Conservation (phyloP, 2,797 vertebrate species). For the Bradypodion ventrale region DNA sequence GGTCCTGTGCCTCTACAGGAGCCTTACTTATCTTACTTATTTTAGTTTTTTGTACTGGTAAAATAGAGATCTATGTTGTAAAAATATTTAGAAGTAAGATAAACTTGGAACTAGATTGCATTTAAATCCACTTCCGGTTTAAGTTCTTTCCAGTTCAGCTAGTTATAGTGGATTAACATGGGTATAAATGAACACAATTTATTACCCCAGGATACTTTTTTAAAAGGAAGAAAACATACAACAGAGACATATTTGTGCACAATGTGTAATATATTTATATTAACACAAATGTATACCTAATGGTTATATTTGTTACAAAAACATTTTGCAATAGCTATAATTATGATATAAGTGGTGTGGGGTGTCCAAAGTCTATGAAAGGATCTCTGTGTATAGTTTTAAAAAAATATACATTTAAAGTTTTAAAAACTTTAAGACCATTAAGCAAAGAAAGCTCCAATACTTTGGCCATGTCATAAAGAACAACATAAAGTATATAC, state of each 20-base stretch:
- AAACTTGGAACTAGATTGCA: background rate
- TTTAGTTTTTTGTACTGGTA: background rate
- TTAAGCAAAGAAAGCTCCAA: too few species aligned
- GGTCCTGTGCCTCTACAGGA: too few species aligned
- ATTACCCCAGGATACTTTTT: background rate
- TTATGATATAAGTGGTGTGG: background rate
- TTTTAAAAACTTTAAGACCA: too few species aligned
- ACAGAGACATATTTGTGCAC: conserved; percentile 7
- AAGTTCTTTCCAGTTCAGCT: background rate
- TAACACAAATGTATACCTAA: background rate
- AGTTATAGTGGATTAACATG: background rate
- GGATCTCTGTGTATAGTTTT: background rate
- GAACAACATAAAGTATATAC: too few species aligned
- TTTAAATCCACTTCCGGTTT: background rate
- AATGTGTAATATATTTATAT: background rate
- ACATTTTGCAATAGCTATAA: background rate
- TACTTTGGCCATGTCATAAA: too few species aligned
- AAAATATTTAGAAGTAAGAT: background rate
- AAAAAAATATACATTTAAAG: background rate
- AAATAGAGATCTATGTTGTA: background rate
- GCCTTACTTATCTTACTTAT: too few species aligned
- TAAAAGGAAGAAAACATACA: background rate
- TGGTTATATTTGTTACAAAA: background rate
- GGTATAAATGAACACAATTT: background rate
- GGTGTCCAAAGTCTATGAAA: background rate